phyloP scores from a whole-genome alignment of 2,113 vertebrate genomes.

The Uria lomvia region DNA sequence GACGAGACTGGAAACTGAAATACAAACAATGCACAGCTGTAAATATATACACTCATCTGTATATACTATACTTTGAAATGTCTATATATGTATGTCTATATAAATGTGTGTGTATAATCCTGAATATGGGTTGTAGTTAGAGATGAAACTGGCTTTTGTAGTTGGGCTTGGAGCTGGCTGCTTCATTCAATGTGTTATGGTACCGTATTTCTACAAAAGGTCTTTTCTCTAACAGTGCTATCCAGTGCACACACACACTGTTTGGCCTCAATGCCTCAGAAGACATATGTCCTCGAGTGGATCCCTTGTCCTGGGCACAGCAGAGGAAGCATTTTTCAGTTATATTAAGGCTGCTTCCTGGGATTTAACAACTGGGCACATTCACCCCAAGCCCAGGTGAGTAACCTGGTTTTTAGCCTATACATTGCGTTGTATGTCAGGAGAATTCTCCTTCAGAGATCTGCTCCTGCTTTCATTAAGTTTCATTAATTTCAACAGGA shows the following conservation, averaged over 20 bases:
- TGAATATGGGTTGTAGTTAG: background rate
- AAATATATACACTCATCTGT: background rate
- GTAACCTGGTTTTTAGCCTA: background rate
- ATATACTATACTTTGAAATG: background rate
- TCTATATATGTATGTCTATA: background rate
- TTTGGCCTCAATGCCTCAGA: background rate
- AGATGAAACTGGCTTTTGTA: background rate
- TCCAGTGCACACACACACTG: background rate
- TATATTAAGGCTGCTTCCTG: background rate
- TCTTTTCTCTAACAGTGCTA: background rate
- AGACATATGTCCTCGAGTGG: background rate
- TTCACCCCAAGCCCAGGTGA: background rate
- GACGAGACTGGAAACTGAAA: background rate
- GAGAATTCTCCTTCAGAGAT: slow-evolving; percentile 33
- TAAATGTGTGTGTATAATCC: background rate
- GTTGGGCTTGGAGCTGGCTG: background rate
- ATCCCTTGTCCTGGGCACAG: background rate
- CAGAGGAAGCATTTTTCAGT: background rate
- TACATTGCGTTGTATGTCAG: background rate
- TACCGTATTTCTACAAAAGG: background rate
- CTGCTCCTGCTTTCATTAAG: background rate
- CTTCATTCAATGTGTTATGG: background rate
- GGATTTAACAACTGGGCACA: background rate
- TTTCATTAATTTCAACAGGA: background rate
- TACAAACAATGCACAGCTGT: background rate